Base-by-base conservation (phyloP, 2,888 invertebrate species). In the Hirtodrosophila alboralis region DNA sequence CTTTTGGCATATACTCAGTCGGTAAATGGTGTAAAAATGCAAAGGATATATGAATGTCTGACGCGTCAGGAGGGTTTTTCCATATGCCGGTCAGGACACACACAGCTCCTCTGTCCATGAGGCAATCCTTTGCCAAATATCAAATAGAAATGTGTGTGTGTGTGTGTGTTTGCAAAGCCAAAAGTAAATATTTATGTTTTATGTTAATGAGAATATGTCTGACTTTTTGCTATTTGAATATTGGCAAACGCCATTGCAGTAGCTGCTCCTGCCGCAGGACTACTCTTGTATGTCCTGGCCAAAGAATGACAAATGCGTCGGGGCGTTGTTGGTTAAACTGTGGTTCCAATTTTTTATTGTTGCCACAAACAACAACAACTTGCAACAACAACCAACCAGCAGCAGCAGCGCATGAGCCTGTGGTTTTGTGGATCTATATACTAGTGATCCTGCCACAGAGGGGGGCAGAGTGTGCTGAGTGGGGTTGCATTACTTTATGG, bases 101-200 rank as follows among this genome's bases (percentile, higher is more conserved):
- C 37, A 44, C 51, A 31, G 44, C 28, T 53, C 26, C 61, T n/a
- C n/a, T 66, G 61, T 54, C 76, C 57, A 61, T 51, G 69, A n/a
- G 59, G 54, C 67, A 61, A 47, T 23, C 23, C 23, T 23, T 23
- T 23, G 4, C 23, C 23, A 23, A 54, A 63, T 67, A 78, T 58
- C 75, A 81, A 81, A 84, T 78, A 75, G 70, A 81, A 75, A 63
- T 54, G 40, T 54, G 38, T 37, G 38, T 26, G 52, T 64, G 58
- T 56, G 34, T 40, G 48, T 31, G 58, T 60, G 63, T 59, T 41
- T 59, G 68, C 45, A 44, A 66, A 62, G 62, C 74, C 84, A 80
- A 87, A 86, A 84, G 87, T 83, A 87, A 83, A 87, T 83, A 88
- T 88, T 88, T 87, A 84, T 87, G 88, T 86, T 88, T 88, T 88